Conservation (phyloP, 2,113 vertebrate species). For the Cryptoleucopteryx plumbea region DNA sequence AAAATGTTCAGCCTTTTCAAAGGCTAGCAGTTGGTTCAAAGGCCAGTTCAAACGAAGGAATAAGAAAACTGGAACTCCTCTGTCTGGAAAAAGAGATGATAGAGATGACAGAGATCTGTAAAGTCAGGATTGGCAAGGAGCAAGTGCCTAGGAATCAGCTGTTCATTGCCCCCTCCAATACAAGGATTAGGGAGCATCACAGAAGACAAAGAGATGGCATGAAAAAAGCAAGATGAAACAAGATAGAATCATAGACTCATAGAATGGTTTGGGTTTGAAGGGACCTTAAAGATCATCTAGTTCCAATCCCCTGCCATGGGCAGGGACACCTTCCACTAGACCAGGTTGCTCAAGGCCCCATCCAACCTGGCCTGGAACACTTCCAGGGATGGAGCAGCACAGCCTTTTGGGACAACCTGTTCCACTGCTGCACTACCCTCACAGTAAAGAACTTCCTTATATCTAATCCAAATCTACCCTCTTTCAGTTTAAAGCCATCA, state of each 20-base stretch:
- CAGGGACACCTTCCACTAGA: no score
- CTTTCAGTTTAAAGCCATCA: no score
- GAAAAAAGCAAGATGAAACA: not conserved
- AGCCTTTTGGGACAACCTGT: no score
- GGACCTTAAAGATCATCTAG: no score
- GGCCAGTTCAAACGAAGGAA: not conserved
- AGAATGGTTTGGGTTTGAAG: no score
- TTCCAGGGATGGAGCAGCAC: no score
- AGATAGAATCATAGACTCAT: not conserved
- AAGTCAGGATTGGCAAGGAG: not conserved
- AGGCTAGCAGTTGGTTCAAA: not conserved
- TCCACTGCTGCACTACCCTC: no score
- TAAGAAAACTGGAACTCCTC: not conserved
- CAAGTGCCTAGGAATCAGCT: not conserved
- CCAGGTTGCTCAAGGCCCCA: no score
- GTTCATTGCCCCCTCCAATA: not conserved
- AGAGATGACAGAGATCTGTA: not conserved
- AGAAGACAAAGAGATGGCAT: not conserved
- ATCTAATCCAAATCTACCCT: no score
- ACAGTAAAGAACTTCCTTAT: no score
- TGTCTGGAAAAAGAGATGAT: not conserved
- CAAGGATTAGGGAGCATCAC: not conserved
- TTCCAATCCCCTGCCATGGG: no score
- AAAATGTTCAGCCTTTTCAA: not conserved
- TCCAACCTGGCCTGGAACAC: no score